Percentiles rank a stretch among this genome's conserved stretches.
Evolutionary conservation across 1,140 invertebrate species (phyloP).

Genomic region (Latrodectus geometricus): DNA sequence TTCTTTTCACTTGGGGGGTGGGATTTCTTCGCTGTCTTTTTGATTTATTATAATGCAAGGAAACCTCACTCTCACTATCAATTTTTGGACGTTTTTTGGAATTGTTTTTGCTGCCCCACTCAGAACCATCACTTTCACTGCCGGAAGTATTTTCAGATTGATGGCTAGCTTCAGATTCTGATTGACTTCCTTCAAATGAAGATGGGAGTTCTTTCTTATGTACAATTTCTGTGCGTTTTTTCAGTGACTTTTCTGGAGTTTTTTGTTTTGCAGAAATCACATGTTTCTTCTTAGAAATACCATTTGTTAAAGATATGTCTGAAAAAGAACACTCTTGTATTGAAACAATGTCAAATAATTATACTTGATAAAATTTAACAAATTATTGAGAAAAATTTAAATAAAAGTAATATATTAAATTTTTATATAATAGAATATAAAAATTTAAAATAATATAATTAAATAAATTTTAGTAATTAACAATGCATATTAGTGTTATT

Average conservation of each 20-base stretch:
- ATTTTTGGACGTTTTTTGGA: background rate
- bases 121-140: slow-evolving; percentile 1
- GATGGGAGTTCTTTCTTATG: slow-evolving; percentile 5
- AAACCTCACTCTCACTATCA: background rate
- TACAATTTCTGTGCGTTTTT: background rate
- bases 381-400: too few relatives aligned
- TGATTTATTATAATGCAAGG: background rate
- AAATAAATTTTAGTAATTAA: background rate
- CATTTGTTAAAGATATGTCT: slow-evolving; percentile 42
- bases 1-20: background rate
- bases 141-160: background rate
- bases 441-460: too few relatives aligned
- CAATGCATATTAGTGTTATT: background rate
- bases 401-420: too few relatives aligned
- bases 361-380: too few relatives aligned
- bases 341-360: too few relatives aligned
- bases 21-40: slow-evolving; percentile 15
- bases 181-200: slow-evolving; percentile 17
- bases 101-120: background rate
- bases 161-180: slow-evolving; percentile 23
- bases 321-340: background rate
- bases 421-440: too few relatives aligned
- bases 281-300: background rate
- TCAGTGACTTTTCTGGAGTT: background rate
- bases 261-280: background rate